Conservation (phyloP, 2,888 invertebrate species). For the Tetheella fluctuosa region DNA sequence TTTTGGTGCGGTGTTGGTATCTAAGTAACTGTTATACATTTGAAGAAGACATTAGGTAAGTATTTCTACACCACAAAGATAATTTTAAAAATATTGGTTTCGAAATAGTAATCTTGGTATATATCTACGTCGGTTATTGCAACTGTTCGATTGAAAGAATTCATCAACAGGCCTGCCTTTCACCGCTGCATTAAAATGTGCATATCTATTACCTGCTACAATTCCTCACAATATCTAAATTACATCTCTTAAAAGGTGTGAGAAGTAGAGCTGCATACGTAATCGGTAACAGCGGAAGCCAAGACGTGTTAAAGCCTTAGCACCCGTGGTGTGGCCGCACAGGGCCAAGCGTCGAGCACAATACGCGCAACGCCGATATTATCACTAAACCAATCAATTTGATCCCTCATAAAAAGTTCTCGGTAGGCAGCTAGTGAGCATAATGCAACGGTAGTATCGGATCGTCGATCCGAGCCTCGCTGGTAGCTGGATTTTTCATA, state of each 20-base stretch:
- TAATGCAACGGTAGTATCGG: slow-evolving; percentile 74
- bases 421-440: slow-evolving; percentile 73
- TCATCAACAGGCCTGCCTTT: slow-evolving; percentile 41
- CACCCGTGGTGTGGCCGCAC: slow-evolving; percentile 39
- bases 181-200: slow-evolving; percentile 59
- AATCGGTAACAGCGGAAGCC: slow-evolving; percentile 58
- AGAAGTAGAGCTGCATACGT: slow-evolving; percentile 61
- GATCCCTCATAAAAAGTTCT: slow-evolving; percentile 83
- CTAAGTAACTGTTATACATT: slow-evolving; percentile 54
- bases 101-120: slow-evolving; percentile 23
- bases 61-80: slow-evolving; percentile 52
- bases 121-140: slow-evolving; percentile 12
- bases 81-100: slow-evolving; percentile 35
- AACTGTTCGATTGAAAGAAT: slow-evolving; percentile 22
- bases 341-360: slow-evolving; percentile 46
- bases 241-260: slow-evolving; percentile 70
- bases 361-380: slow-evolving; percentile 74
- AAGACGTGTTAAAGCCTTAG: slow-evolving; percentile 42
- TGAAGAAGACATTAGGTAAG: slow-evolving; percentile 66
- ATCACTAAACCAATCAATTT: slow-evolving; percentile 83
- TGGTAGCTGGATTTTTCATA: slow-evolving; percentile 80
- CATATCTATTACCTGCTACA: slow-evolving; percentile 57
- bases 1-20: slow-evolving; percentile 59
- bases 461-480: slow-evolving; percentile 71
- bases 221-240: slow-evolving; percentile 57